Conservation (phyloP, 1,140 invertebrate species). For the Penaeus vannamei region DNA sequence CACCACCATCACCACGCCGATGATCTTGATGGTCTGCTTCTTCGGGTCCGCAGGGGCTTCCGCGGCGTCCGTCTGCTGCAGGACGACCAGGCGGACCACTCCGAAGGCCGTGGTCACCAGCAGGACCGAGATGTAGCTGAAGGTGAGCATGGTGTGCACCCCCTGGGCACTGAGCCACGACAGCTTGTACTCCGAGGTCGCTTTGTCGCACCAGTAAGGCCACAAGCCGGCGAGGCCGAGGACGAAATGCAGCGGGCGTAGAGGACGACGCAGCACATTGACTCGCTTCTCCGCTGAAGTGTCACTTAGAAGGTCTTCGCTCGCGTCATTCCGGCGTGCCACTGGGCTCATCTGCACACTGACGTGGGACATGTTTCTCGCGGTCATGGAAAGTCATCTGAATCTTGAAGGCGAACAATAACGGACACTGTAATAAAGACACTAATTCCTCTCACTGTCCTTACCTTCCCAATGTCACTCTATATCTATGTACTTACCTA, state of each 20-base stretch:
- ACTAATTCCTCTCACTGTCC: neutral
- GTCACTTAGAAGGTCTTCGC: too few relatives aligned
- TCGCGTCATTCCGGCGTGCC: too few relatives aligned
- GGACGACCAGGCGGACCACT: neutral
- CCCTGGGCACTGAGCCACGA: slow-evolving; percentile 3
- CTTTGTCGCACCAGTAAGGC: slow-evolving; percentile 10
- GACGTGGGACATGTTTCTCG: neutral
- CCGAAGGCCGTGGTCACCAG: slow-evolving; percentile 13
- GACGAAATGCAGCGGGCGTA: neutral
- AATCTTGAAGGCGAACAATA: too few relatives aligned
- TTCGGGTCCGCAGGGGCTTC: neutral
- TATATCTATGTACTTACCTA: neutral
- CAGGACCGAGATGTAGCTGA: slow-evolving; percentile 34
- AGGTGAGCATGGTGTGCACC: slow-evolving; percentile 1
- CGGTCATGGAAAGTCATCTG: neutral
- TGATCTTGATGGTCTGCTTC: slow-evolving; percentile 11
- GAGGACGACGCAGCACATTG: neutral
- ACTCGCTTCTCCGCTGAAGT: neutral
- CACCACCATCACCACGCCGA: slow-evolving; percentile 41
- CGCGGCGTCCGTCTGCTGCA: neutral
- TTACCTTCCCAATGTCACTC: neutral
- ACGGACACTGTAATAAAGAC: neutral
- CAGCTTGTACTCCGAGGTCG: neutral
- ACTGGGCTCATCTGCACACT: too few relatives aligned
- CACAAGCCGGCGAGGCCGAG: slow-evolving; percentile 21